Conservation (phyloP, 35 echinoderm and acorn worm genomes). For the Heliocidaris tuberculata region DNA sequence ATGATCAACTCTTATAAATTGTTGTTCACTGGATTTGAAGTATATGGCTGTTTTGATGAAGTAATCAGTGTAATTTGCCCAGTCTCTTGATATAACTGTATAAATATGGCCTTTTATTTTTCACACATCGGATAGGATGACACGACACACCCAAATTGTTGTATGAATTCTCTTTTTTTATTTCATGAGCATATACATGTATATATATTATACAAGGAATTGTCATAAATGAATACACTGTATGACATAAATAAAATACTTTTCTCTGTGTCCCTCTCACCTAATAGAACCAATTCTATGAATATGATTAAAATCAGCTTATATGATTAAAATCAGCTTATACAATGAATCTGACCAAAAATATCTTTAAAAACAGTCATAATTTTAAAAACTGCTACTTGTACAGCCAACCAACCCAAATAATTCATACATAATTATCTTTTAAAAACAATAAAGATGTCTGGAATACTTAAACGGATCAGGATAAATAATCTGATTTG, state of each 20-base stretch:
- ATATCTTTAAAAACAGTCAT: too few relatives aligned
- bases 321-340: not conserved
- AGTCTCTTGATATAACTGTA: too few relatives aligned
- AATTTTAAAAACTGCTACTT: not conserved
- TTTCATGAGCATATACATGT: conserved; percentile 6
- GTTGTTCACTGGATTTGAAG: too few relatives aligned
- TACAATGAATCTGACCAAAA: not conserved
- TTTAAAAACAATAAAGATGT: not conserved
- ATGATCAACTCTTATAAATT: too few relatives aligned
- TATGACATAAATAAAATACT: conserved; percentile 15
- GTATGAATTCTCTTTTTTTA: conserved; percentile 13
- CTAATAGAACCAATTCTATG: not conserved
- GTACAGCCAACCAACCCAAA: not conserved
- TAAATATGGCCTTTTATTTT: too few relatives aligned
- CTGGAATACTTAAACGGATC: not conserved
- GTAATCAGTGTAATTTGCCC: too few relatives aligned
- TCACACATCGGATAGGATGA: not conserved
- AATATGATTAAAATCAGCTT: not conserved
- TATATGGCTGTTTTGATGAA: too few relatives aligned
- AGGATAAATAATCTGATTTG: not conserved
- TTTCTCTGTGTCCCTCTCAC: not conserved
- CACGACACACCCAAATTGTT: not conserved
- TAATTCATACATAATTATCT: not conserved
- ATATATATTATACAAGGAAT: conserved; percentile 16
- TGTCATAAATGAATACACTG: not conserved